phyloP scores from a whole-genome alignment of 2,797 vertebrate genomes.

The Argentina silus region DNA sequence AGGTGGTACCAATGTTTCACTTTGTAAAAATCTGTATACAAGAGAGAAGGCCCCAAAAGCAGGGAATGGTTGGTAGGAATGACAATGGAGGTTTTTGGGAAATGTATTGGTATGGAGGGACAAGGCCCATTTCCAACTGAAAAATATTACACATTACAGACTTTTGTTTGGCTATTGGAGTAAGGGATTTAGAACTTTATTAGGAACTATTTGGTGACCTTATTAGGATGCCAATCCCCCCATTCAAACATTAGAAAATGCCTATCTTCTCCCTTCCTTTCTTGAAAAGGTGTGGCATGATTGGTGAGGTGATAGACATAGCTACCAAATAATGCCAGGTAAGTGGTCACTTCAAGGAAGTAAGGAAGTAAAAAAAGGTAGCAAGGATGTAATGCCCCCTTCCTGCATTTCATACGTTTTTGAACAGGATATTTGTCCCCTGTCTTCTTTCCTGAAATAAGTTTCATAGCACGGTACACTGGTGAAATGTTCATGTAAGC shows the following conservation, averaged over 20 bases:
- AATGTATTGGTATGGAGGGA: slow-evolving; percentile 70
- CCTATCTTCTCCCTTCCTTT: slow-evolving; percentile 8
- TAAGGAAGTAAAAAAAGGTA: background rate
- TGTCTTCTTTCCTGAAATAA: slow-evolving; percentile 38
- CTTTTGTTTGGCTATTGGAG: slow-evolving; percentile 32
- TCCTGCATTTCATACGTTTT: slow-evolving; percentile 31
- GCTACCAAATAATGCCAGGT: background rate
- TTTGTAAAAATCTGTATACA: slow-evolving; percentile 87
- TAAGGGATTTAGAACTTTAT: slow-evolving; percentile 23
- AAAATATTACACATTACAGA: slow-evolving; percentile 27
- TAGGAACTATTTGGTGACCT: background rate
- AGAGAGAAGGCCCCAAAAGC: slow-evolving; percentile 83
- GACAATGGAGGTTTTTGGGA: slow-evolving; percentile 74
- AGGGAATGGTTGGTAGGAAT: slow-evolving; percentile 80
- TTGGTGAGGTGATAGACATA: slow-evolving; percentile 11
- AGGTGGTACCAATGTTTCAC: slow-evolving; percentile 77
- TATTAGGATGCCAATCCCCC: background rate
- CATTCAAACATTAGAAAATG: slow-evolving; percentile 28
- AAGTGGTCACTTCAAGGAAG: background rate
- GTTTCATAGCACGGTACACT: slow-evolving; percentile 37
- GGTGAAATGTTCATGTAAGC: slow-evolving; percentile 44
- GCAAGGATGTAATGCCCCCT: background rate
- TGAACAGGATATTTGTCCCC: slow-evolving; percentile 19
- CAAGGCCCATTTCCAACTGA: slow-evolving; percentile 33
- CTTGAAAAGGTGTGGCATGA: background rate